Percentiles rank a stretch among this genome's conserved stretches.
Evolutionary conservation across 2,888 invertebrate genomes (phyloP).

Genomic region (Leptarthrus brevirostris): DNA sequence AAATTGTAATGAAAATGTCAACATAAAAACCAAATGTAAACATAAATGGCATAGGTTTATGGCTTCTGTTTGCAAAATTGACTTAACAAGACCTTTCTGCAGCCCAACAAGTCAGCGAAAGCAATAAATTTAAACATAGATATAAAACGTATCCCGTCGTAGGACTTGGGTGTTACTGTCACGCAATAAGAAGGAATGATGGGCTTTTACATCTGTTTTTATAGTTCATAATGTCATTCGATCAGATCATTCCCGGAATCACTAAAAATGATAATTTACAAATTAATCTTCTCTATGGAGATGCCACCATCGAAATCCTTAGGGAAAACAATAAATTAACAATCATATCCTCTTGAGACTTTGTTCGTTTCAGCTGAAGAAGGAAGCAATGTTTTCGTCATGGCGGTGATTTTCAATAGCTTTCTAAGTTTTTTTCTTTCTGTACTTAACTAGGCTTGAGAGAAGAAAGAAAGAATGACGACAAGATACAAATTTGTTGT

Average conservation of each 20-base stretch:
- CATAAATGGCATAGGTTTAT: too few relatives aligned
- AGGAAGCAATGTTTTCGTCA: neutral
- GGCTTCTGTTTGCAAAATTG: too few relatives aligned
- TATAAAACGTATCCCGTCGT: too few relatives aligned
- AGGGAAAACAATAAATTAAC: constrained; percentile 18
- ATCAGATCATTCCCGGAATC: constrained; percentile 29
- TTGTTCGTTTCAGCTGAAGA: neutral
- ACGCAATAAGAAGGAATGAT: constrained; percentile 1
- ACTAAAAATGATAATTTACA: neutral
- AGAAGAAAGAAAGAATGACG: neutral
- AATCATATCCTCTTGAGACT: constrained; percentile 18
- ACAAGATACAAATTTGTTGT: constrained; percentile 31
- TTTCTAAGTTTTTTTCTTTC: constrained; percentile 27
- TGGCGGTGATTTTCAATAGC: constrained; percentile 12
- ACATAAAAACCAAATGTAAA: too few relatives aligned
- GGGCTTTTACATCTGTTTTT: constrained; percentile 11
- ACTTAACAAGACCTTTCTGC: too few relatives aligned
- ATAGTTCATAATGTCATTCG: constrained; percentile 22
- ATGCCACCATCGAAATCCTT: neutral
- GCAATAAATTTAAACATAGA: neutral
- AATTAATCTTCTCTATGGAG: neutral
- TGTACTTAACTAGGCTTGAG: constrained; percentile 7
- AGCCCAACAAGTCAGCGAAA: neutral
- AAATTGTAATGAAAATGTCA: too few relatives aligned
- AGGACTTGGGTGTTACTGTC: neutral